phyloP scores from a whole-genome alignment of 2,113 vertebrate species.

The Quiscalus mexicanus region DNA sequence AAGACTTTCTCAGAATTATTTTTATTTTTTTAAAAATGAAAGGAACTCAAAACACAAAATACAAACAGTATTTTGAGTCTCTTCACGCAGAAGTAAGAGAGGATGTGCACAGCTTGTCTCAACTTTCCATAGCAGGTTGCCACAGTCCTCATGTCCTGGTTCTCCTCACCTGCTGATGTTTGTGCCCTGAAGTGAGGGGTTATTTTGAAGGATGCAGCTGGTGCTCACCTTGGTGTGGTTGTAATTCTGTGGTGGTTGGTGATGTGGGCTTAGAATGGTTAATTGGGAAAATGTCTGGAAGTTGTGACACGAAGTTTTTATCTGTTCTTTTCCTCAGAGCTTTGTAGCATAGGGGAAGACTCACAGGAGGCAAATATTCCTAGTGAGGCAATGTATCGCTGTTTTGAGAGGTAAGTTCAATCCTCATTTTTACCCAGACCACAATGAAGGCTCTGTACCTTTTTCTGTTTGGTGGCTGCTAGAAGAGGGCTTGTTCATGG shows the following conservation, averaged over 20 bases:
- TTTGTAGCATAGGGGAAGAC: not conserved
- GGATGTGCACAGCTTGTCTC: not conserved
- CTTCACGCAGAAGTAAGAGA: not conserved
- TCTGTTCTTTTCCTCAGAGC: not conserved
- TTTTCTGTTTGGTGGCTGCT: not conserved
- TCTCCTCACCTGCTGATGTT: not conserved
- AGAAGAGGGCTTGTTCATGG: not conserved
- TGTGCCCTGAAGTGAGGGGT: not conserved
- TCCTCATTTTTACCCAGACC: not conserved
- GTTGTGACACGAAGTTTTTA: not conserved
- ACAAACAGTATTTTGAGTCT: not conserved
- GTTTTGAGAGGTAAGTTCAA: not conserved
- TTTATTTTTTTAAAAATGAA: not conserved
- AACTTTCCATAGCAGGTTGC: accelerated
- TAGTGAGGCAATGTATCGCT: not conserved
- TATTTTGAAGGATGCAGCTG: not conserved
- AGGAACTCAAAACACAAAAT: not conserved
- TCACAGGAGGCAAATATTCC: not conserved
- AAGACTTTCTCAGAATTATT: not conserved
- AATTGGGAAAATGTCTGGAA: not conserved
- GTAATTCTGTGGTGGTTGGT: not conserved
- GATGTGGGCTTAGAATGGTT: not conserved
- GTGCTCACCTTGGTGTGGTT: not conserved
- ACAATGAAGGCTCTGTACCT: not conserved
- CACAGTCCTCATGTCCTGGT: not conserved